phyloP scores from a whole-genome alignment of 92 coral and sea anemone genomes.

The Meandrina meandrites region DNA sequence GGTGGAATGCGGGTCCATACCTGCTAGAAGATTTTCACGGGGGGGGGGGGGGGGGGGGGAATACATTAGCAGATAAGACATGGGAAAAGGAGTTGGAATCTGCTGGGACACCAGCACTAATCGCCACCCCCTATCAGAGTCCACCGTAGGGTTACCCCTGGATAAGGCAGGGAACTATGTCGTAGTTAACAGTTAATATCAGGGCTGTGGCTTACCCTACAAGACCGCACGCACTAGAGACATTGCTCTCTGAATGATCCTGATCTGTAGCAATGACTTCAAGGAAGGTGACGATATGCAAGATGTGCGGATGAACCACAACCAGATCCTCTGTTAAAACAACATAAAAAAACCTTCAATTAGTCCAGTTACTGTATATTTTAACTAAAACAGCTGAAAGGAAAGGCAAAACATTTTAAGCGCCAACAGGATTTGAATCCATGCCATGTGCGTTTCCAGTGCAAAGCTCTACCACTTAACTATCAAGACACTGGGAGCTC shows the following conservation, averaged over 20 bases:
- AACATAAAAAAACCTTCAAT: not conserved
- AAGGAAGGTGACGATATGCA: slow-evolving; percentile 70
- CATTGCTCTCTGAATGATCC: slow-evolving; percentile 90
- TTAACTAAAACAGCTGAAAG: not conserved
- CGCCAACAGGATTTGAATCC: not conserved
- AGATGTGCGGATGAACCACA: slow-evolving; percentile 66
- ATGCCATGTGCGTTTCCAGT: too few species aligned
- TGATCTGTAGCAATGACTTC: slow-evolving; percentile 82
- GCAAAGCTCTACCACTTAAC: too few species aligned
- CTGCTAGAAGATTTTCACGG: too few species aligned
- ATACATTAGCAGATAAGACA: too few species aligned
- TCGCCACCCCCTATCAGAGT: too few species aligned
- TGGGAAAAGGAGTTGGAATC: too few species aligned
- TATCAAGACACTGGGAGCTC: too few species aligned
- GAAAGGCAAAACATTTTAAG: not conserved
- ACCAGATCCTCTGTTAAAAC: slow-evolving; percentile 60
- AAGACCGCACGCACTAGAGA: slow-evolving; percentile 91
- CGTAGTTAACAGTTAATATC: not conserved
- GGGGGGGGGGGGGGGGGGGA: too few species aligned
- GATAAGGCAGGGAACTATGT: not conserved
- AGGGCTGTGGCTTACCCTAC: slow-evolving; percentile 71
- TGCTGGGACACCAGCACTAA: too few species aligned
- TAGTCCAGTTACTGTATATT: not conserved
- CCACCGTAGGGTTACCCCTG: too few species aligned
- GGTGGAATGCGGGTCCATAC: too few species aligned